Evolutionary conservation across 2,113 vertebrate species (phyloP).

Genomic region (Mus musculus): GRCm39 chr7:82210001-82210500

Average conservation of each 20-base stretch:
- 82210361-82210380: conserved; percentile 60
- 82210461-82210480: conserved; percentile 25
- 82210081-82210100: background rate
- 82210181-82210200: background rate
- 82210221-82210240: background rate
- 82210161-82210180: background rate
- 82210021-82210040: background rate
- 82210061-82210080: background rate
- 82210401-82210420: conserved; percentile 52
- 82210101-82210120: background rate
- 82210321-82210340: conserved; percentile 46
- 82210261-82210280: conserved; percentile 28
- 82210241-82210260: conserved; percentile 33
- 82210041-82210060: background rate
- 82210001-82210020: background rate
- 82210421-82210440: background rate
- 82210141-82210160: background rate
- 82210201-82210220: background rate
- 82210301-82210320: conserved; percentile 31
- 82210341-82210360: conserved; percentile 40
- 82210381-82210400: conserved; percentile 52
- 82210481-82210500: background rate
- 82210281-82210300: conserved; percentile 8
- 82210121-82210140: background rate
- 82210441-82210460: background rate